Percentiles rank a stretch among this genome's conserved stretches.
phyloP scores from a whole-genome alignment of 2,797 vertebrate species.

The Myotis vivesi region DNA sequence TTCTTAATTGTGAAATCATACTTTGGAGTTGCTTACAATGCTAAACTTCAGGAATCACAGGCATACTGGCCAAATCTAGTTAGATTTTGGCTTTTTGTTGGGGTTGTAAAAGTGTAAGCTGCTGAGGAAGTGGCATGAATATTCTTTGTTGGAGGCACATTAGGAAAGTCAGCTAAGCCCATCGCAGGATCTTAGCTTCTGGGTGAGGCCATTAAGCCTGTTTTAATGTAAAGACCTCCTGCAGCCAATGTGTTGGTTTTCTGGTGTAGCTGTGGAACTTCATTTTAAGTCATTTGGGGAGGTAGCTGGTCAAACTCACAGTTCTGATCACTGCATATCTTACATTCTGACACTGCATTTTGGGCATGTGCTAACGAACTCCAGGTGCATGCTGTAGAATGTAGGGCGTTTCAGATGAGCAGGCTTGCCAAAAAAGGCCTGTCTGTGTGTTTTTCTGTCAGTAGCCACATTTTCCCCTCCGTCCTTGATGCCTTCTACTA shows the following conservation, averaged over 20 bases:
- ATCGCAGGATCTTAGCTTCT: background rate
- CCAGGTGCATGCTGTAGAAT: fast-evolving
- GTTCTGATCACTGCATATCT: background rate
- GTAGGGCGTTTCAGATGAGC: background rate
- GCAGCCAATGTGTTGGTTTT: background rate
- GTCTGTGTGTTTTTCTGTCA: background rate
- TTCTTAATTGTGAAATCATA: background rate
- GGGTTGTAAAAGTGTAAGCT: background rate
- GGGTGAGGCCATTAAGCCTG: background rate
- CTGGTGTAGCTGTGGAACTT: background rate
- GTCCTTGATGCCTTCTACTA: background rate
- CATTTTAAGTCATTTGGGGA: background rate
- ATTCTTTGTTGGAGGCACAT: fast-evolving
- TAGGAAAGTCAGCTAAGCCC: background rate
- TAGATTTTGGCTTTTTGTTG: background rate
- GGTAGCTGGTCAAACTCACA: background rate
- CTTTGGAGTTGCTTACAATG: background rate
- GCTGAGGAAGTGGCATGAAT: background rate
- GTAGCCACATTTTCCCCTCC: background rate
- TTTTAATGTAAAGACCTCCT: background rate
- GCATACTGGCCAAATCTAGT: background rate
- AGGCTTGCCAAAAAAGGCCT: background rate
- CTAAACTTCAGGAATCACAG: background rate
- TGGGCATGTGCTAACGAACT: background rate
- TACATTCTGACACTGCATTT: background rate